These are phyloP conservation scores for Cryptosula pallasiana DNA, from an alignment of 2,888 invertebrate species.

Conservation along the genomic window DNA sequence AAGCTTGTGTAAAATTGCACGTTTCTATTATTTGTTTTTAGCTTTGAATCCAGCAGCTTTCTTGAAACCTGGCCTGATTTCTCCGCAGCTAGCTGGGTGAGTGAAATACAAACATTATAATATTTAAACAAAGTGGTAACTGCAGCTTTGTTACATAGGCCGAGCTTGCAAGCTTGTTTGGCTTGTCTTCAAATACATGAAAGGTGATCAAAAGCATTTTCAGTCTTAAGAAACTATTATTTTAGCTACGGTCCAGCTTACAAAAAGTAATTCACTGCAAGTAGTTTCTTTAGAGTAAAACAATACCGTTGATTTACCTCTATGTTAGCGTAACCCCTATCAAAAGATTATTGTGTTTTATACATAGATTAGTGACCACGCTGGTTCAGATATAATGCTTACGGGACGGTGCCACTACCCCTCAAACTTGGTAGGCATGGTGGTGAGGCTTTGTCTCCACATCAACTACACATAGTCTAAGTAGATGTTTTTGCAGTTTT, in stretches of 20 bases:
- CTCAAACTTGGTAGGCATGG: background rate
- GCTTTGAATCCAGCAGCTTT: constrained; percentile 22
- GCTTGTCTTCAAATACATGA: background rate
- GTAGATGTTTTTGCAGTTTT: constrained; percentile 23
- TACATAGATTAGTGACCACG: constrained; percentile 3
- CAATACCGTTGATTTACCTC: background rate
- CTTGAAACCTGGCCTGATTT: constrained; percentile 17
- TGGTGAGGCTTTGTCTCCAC: background rate
- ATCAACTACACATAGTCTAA: background rate
- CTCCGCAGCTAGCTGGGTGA: constrained; percentile 12
- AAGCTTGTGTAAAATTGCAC: background rate
- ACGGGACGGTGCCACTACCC: background rate
- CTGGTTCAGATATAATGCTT: constrained; percentile 2
- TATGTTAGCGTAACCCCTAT: background rate
- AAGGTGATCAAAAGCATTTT: background rate
- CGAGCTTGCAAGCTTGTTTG: background rate
- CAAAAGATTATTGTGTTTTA: constrained; percentile 23
- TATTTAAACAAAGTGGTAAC: background rate
- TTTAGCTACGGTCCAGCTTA: background rate
- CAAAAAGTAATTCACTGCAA: background rate
- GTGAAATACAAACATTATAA: background rate
- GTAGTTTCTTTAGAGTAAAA: background rate
- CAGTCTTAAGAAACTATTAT: background rate
- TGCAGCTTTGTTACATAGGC: background rate
- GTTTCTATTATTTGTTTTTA: background rate